These are phyloP conservation scores for Leucoraja ocellata DNA, from an alignment of 2,797 vertebrate species.

Conservation along the genomic window DNA sequence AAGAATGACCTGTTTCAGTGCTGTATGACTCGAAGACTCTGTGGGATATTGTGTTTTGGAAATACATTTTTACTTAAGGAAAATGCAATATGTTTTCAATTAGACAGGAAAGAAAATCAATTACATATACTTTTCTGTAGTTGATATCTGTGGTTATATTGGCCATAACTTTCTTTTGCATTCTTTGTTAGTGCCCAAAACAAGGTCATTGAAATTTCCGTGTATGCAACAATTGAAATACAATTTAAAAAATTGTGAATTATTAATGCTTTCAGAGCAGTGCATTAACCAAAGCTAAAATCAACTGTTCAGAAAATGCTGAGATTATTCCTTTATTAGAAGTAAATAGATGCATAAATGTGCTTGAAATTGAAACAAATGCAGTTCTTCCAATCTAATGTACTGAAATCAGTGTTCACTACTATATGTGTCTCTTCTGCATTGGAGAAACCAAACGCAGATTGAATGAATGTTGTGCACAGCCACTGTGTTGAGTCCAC, in stretches of 20 bases:
- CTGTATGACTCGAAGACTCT: too few species aligned
- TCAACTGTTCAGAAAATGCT: background rate
- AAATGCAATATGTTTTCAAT: background rate
- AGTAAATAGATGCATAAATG: background rate
- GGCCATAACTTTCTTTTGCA: background rate
- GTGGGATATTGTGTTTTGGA: background rate
- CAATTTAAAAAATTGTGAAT: background rate
- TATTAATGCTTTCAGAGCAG: background rate
- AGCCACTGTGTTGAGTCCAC: too few species aligned
- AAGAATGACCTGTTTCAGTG: too few species aligned
- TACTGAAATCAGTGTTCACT: too few species aligned
- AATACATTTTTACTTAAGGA: background rate
- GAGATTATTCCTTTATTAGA: background rate
- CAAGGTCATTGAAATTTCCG: background rate
- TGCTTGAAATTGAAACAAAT: background rate
- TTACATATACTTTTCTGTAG: background rate
- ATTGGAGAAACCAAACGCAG: too few species aligned
- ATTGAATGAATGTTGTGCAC: too few species aligned
- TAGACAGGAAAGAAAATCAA: conserved; percentile 5
- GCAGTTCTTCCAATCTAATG: too few species aligned
- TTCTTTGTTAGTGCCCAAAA: background rate
- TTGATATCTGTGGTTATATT: background rate
- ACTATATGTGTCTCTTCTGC: too few species aligned
- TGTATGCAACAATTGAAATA: background rate
- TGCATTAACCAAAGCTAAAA: background rate